A percentile compares a stretch with the other conserved stretches of the same genome.
phyloP scores from a whole-genome alignment of 2,888 invertebrate species.

The Troides aeacus region DNA sequence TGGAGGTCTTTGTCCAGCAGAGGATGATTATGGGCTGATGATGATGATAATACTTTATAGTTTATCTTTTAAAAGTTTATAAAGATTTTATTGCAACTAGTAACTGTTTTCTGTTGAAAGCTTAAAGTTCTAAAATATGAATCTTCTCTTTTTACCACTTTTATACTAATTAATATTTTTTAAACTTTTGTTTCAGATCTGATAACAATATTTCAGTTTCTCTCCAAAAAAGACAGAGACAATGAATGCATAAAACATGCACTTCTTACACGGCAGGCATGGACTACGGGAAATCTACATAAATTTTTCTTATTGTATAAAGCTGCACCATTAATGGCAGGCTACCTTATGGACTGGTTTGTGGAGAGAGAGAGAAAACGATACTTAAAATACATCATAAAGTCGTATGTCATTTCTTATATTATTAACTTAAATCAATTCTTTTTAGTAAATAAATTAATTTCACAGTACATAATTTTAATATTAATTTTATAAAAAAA shows the following conservation, averaged over 20 bases:
- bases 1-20: no score
- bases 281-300: conserved; percentile 95
- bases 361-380: conserved; percentile 95
- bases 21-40: no score
- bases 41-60: no score
- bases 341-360: conserved; percentile 99
- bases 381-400: conserved; percentile 95
- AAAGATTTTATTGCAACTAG: no score
- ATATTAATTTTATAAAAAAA: neutral
- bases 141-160: no score
- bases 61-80: no score
- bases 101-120: no score
- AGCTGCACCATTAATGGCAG: conserved; percentile 95
- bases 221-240: conserved; percentile 87
- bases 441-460: neutral
- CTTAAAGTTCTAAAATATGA: no score
- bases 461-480: neutral
- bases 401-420: conserved; percentile 91
- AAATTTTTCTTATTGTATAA: conserved; percentile 95
- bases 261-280: conserved; percentile 93
- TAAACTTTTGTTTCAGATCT: conserved; percentile 85
- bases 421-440: neutral
- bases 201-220: conserved; percentile 91
- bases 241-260: conserved; percentile 93
- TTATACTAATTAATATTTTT: no score